A percentile compares a stretch with the other conserved stretches of the same genome.
phyloP scores from a whole-genome alignment of 2,113 vertebrate genomes.

The Telmatochromis sp. region DNA sequence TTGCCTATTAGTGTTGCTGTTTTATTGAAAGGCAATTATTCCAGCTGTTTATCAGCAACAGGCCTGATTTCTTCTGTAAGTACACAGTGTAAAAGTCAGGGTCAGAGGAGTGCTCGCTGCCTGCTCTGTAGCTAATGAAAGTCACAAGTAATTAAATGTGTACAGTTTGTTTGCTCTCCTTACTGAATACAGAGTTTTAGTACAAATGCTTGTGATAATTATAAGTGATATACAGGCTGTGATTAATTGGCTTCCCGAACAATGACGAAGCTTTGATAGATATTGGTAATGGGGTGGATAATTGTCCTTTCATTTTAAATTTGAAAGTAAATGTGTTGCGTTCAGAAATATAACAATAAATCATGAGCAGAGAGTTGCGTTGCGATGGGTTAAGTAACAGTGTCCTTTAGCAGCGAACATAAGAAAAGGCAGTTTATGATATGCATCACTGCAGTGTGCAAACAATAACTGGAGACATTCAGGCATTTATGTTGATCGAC shows the following conservation, averaged over 20 bases:
- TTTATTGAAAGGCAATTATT: background rate
- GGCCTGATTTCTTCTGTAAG: background rate
- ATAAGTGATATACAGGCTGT: background rate
- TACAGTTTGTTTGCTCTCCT: background rate
- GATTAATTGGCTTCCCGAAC: background rate
- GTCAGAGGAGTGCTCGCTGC: background rate
- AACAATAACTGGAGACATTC: background rate
- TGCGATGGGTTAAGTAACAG: background rate
- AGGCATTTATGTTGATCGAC: background rate
- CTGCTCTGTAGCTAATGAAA: conserved; percentile 39
- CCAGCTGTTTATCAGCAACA: background rate
- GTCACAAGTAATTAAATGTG: conserved; percentile 54
- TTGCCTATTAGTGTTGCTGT: background rate
- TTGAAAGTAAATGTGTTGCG: background rate
- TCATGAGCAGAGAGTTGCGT: background rate
- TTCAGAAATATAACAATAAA: background rate
- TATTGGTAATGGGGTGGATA: fast-evolving
- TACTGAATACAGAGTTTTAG: background rate
- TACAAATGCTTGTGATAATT: background rate
- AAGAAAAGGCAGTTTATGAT: background rate
- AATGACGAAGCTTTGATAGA: fast-evolving
- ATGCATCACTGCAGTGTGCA: background rate
- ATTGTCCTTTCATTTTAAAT: background rate
- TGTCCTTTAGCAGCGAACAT: background rate
- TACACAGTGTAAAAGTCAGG: background rate